Conservation (phyloP, 2,797 vertebrate genomes). For the Sebastes kiyomatsui region DNA sequence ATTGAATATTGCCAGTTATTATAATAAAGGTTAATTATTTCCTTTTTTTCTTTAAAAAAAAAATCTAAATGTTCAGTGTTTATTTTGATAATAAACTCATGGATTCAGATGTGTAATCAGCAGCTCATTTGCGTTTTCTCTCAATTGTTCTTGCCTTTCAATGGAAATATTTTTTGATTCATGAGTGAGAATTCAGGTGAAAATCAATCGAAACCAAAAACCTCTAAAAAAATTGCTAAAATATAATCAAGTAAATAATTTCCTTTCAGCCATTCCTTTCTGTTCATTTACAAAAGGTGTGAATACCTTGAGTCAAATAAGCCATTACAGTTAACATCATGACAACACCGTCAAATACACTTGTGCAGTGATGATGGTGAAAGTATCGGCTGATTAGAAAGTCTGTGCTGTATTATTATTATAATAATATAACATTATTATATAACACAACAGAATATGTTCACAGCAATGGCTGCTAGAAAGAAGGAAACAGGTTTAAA, state of each 20-base stretch:
- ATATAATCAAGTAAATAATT: no score
- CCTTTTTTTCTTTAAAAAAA: not conserved
- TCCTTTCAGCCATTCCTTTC: not conserved
- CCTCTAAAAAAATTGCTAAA: not conserved
- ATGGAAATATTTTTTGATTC: not conserved
- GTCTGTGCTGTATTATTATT: not conserved
- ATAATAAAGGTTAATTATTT: not conserved
- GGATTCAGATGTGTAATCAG: not conserved
- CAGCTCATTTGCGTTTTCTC: not conserved
- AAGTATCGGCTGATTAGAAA: not conserved
- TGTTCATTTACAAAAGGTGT: not conserved
- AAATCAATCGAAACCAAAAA: not conserved
- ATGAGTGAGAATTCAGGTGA: not conserved
- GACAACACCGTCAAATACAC: not conserved
- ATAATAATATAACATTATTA: not conserved
- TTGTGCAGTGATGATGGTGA: not conserved
- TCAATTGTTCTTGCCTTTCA: not conserved
- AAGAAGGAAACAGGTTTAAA: not conserved
- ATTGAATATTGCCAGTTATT: not conserved
- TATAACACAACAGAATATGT: not conserved
- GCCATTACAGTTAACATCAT: not conserved
- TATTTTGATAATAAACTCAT: not conserved
- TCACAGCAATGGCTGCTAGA: not conserved
- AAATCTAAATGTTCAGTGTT: not conserved
- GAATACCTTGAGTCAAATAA: not conserved